These are phyloP conservation scores for Dendrolimus pini DNA, from an alignment of 2,888 invertebrate genomes.

Conservation along the genomic window DNA sequence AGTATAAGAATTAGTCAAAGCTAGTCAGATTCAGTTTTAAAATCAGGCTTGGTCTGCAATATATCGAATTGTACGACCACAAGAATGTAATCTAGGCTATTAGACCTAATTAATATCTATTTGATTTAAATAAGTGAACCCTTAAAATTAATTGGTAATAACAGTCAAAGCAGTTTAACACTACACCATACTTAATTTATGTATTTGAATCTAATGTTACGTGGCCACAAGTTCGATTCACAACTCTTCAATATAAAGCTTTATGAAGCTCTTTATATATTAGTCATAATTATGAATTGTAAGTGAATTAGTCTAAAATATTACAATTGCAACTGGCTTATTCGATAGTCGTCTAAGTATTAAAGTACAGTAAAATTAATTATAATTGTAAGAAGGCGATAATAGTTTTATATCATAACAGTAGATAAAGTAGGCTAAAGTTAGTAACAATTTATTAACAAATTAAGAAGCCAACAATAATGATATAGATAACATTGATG, in stretches of 20 bases:
- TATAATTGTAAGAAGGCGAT: slow-evolving; percentile 44
- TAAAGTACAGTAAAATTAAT: slow-evolving; percentile 30
- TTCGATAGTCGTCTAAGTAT: slow-evolving; percentile 34
- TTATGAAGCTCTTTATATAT: slow-evolving; percentile 71
- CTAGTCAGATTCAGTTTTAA: no score
- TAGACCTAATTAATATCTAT: slow-evolving; percentile 11
- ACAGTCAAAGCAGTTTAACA: slow-evolving; percentile 48
- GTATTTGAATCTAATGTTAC: slow-evolving; percentile 56
- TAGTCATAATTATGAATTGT: slow-evolving; percentile 44
- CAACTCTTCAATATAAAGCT: slow-evolving; percentile 75
- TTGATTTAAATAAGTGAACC: slow-evolving; percentile 27
- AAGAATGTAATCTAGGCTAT: neutral
- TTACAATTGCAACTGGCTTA: slow-evolving; percentile 45
- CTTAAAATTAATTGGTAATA: slow-evolving; percentile 43
- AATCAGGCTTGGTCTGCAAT: no score
- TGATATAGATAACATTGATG: slow-evolving; percentile 30
- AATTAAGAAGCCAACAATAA: slow-evolving; percentile 17
- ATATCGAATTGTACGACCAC: neutral
- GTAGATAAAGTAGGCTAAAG: slow-evolving; percentile 32
- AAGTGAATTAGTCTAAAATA: slow-evolving; percentile 40
- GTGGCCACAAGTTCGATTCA: slow-evolving; percentile 75
- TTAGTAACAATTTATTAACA: slow-evolving; percentile 33
- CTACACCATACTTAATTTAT: slow-evolving; percentile 17
- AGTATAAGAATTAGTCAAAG: no score
- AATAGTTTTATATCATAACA: slow-evolving; percentile 24